Percentiles rank a stretch among this genome's conserved stretches.
Conservation (phyloP, 2,113 vertebrate genomes). For the Alces alces region DNA sequence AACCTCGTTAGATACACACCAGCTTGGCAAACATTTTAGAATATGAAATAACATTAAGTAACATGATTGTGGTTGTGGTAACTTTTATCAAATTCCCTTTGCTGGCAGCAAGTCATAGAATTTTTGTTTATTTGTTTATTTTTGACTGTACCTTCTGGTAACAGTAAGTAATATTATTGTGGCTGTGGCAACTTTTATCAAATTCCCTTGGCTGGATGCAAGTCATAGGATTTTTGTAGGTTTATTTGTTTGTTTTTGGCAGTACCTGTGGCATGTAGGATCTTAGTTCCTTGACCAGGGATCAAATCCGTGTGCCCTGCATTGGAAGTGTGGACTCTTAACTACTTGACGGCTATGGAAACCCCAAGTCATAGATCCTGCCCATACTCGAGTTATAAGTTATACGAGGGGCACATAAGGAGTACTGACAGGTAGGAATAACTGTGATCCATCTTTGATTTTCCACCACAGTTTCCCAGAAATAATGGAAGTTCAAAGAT, state of each 20-base stretch:
- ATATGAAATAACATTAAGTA: background rate
- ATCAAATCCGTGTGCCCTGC: accelerated
- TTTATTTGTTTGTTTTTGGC: background rate
- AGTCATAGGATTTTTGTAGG: background rate
- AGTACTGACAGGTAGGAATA: background rate
- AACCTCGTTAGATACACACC: background rate
- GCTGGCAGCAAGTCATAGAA: background rate
- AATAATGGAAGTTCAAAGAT: background rate
- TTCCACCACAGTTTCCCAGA: background rate
- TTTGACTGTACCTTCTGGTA: background rate
- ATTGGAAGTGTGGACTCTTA: background rate
- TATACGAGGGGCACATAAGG: background rate
- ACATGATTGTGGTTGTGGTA: background rate
- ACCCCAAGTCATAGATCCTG: background rate
- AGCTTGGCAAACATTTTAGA: background rate
- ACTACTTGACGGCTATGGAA: background rate
- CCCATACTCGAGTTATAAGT: background rate
- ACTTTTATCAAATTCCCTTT: background rate
- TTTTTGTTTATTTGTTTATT: background rate
- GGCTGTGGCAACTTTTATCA: background rate
- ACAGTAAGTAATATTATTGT: background rate
- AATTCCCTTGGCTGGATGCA: background rate
- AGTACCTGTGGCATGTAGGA: background rate
- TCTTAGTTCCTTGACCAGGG: accelerated
- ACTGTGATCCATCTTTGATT: background rate